Evolutionary conservation across 1,140 invertebrate species (phyloP), one percentile per base, ranked within the genome.

Genomic region (Thrips palmi): DNA sequence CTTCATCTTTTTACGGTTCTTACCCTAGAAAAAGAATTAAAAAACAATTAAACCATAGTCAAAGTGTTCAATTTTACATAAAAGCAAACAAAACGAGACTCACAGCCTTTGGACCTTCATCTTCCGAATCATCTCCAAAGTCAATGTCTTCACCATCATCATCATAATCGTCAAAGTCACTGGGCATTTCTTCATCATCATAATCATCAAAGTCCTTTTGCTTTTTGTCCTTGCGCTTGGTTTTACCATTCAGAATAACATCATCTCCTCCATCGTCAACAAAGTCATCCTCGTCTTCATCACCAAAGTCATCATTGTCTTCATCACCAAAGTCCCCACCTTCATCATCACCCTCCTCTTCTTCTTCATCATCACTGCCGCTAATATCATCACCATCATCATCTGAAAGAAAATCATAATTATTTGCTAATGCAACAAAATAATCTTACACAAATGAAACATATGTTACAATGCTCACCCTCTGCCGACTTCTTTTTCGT

Each of bases 401-500:
- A 33, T 38, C 32, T 12, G 4, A 21, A 8, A 17, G 22, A 7
- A 4, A 30, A 30, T 23, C 5, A 28, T 7, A 37, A 37, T 7
- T 37, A 4, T 14, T 37, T 12, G 4, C 25, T 20, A 15, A 17
- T n/a, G 10, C 3, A 31, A n/a, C 17, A 21, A 12, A 32, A 39
- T 15, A 7, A 32, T 17, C 19, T 32, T 32, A 19, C 27, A 39
- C n/a, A 17, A 10, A 17, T 34, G 23, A 40, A 5, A n/a, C 27
- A 17, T 12, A 40, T 22, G 27, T 28, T 45, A 41, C 43, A n/a
- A n/a, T n/a, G n/a, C n/a, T n/a, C n/a, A n/a, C n/a, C n/a, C n/a
- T n/a, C n/a, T n/a, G n/a, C n/a, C n/a, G n/a, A n/a, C 47, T 46
- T 47, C 37, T 45, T 49, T 43, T 55, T 55, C 20, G 49, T 52